Evolutionary conservation across 2,888 invertebrate genomes (phyloP).

Genomic region (Epinotia ramella): DNA sequence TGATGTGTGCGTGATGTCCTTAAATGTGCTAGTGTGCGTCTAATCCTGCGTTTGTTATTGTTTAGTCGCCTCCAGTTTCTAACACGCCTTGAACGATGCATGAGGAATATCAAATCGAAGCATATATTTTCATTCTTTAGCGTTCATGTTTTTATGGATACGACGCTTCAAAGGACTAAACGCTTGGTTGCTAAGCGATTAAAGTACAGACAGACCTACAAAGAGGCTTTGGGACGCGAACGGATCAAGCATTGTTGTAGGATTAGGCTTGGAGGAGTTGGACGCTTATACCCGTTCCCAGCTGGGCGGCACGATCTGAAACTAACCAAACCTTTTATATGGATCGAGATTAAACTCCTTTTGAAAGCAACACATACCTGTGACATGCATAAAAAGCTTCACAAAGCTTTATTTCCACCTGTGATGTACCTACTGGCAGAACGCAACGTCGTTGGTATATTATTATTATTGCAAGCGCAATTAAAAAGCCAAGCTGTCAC

Average conservation of each 20-base stretch:
- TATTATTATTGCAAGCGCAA: background rate
- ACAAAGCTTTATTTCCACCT: background rate
- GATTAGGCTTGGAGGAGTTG: constrained; percentile 62
- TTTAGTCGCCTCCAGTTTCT: constrained; percentile 57
- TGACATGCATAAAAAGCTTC: background rate
- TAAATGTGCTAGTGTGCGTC: constrained; percentile 61
- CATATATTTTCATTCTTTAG: constrained; percentile 51
- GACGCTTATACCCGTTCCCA: constrained; percentile 73
- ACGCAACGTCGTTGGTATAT: constrained; percentile 46
- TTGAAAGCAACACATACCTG: constrained; percentile 5
- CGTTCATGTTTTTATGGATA: constrained; percentile 42
- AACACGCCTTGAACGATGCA: constrained; percentile 58
- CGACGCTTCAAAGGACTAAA: constrained; percentile 33
- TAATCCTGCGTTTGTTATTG: constrained; percentile 70
- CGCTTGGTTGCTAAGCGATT: constrained; percentile 45
- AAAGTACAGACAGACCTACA: constrained; percentile 42
- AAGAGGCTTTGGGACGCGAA: constrained; percentile 54
- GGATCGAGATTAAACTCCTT: constrained; percentile 26
- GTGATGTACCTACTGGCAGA: constrained; percentile 33
- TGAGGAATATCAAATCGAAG: constrained; percentile 62
- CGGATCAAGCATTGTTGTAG: constrained; percentile 67
- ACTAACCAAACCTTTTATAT: constrained; percentile 30
- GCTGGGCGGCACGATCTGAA: constrained; percentile 68
- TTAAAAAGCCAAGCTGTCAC: constrained; percentile 53
- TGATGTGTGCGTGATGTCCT: constrained; percentile 57